These are phyloP conservation scores for Paratilapia polleni DNA, from an alignment of 2,113 vertebrate species.

Conservation along the genomic window DNA sequence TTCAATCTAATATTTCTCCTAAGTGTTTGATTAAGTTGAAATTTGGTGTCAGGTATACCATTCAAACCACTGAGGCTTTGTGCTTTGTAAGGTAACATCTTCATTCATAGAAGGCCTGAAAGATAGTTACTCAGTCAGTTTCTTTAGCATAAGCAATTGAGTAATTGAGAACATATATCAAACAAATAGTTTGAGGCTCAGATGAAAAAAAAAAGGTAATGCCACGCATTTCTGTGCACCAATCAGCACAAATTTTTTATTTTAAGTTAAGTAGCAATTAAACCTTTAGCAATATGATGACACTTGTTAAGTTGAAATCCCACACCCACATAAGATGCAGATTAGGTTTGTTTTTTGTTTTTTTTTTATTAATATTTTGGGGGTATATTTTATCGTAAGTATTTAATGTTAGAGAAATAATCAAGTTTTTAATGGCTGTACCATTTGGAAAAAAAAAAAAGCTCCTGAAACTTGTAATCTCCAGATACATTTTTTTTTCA, in stretches of 20 bases:
- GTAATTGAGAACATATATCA: not conserved
- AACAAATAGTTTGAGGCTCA: not conserved
- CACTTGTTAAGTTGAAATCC: not conserved
- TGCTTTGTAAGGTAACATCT: not conserved
- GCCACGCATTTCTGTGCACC: too few relatives aligned
- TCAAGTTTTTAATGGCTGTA: not conserved
- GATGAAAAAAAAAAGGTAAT: not conserved
- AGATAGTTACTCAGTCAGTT: not conserved
- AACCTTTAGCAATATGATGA: not conserved
- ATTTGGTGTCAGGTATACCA: not conserved
- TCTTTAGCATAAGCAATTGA: not conserved
- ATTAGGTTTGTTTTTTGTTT: not conserved
- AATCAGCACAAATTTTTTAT: not conserved
- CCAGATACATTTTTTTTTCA: accelerated
- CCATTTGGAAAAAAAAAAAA: not conserved
- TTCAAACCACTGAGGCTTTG: not conserved
- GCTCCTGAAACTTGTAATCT: accelerated
- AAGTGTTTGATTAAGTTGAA: not conserved
- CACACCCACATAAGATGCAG: not conserved
- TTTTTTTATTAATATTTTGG: not conserved
- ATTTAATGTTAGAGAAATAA: not conserved
- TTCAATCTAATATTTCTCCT: not conserved
- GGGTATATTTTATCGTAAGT: accelerated
- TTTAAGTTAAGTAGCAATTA: not conserved
- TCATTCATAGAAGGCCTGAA: not conserved